Conservation (phyloP, 2,888 invertebrate species). For the Hirtodrosophila cameraria region DNA sequence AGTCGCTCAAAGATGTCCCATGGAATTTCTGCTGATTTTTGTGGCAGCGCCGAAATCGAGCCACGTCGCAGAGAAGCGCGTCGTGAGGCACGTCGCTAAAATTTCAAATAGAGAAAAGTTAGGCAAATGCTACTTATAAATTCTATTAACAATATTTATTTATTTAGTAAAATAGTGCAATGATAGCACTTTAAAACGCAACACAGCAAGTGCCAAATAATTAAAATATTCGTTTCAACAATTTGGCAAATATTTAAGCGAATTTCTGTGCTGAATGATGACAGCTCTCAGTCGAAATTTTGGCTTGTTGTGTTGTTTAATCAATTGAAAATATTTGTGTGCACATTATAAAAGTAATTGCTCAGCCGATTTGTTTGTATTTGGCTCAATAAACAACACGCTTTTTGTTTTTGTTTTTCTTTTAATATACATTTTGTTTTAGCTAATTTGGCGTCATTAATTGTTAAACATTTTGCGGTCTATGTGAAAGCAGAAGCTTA, state of each 20-base stretch:
- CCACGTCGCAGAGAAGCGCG: constrained; percentile 87
- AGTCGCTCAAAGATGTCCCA: constrained; percentile 90
- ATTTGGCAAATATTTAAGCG: constrained; percentile 13
- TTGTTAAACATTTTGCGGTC: constrained; percentile 31
- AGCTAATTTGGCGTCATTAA: constrained; percentile 22
- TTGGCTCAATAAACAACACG: constrained; percentile 37
- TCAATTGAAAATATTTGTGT: constrained; percentile 40
- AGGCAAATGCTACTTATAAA: neutral
- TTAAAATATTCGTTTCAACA: constrained; percentile 23
- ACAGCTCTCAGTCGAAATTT: constrained; percentile 20
- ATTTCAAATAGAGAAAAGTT: neutral
- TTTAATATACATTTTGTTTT: constrained; percentile 30
- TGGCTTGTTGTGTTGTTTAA: constrained; percentile 37
- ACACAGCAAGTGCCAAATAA: constrained; percentile 13
- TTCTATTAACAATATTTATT: neutral
- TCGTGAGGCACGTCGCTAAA: constrained; percentile 84
- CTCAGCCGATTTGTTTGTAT: constrained; percentile 18
- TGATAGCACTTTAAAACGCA: constrained; percentile 16
- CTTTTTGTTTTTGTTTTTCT: constrained; percentile 40
- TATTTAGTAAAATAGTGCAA: neutral
- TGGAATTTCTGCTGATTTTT: constrained; percentile 87
- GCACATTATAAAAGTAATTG: constrained; percentile 37
- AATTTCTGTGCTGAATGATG: constrained; percentile 4
- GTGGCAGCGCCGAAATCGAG: constrained; percentile 85
- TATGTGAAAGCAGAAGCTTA: constrained; percentile 1